A percentile compares a stretch with the other conserved stretches of the same genome.
phyloP scores from a whole-genome alignment of 2,113 vertebrate species.

The Ictidomys tridecemlineatus region DNA sequence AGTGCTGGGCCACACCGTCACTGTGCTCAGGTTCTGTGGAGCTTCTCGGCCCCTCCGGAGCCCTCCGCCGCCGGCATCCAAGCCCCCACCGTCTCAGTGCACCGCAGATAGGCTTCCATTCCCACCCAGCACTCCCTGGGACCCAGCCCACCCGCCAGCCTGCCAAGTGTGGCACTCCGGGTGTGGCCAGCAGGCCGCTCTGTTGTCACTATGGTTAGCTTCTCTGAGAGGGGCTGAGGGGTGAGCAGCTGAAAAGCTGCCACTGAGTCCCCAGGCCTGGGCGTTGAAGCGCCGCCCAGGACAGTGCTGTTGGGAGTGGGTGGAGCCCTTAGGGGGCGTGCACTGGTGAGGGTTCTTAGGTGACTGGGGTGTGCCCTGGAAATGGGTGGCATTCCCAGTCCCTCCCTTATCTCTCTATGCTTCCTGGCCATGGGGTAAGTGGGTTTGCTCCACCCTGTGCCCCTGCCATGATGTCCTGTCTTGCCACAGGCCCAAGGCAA shows the following conservation, averaged over 20 bases:
- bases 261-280: background rate
- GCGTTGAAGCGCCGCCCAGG: background rate
- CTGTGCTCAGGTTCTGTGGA: background rate
- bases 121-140: background rate
- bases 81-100: background rate
- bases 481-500: background rate
- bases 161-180: background rate
- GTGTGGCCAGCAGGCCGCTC: background rate
- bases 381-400: background rate
- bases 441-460: background rate
- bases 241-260: background rate
- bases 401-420: background rate
- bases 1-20: accelerated
- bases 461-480: too few species aligned
- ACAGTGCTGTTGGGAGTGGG: background rate
- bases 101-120: background rate
- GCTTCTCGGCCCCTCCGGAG: too few species aligned
- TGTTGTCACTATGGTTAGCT: background rate
- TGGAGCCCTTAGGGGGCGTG: background rate
- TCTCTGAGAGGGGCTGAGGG: background rate
- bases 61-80: accelerated
- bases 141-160: accelerated
- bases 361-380: background rate
- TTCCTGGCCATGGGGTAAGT: background rate
- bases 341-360: background rate